Conservation (phyloP, 2,888 invertebrate genomes). For the Alcis repandata region DNA sequence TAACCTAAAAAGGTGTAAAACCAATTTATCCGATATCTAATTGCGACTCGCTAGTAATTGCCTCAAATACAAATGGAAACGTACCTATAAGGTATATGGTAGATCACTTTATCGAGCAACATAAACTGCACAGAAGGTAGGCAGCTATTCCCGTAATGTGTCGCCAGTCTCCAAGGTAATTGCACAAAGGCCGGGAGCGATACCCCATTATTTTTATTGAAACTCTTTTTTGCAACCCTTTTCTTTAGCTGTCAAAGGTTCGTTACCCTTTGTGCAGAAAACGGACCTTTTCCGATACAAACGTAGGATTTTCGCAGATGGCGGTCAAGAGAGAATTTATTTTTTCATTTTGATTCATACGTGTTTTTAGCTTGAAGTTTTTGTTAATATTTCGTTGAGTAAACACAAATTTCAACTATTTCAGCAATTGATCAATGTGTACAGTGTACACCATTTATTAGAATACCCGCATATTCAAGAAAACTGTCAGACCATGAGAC, state of each 20-base stretch:
- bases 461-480: no score
- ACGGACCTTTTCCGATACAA: constrained; percentile 27
- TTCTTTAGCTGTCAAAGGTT: constrained; percentile 37
- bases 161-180: constrained; percentile 26
- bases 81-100: no score
- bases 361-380: neutral
- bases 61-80: no score
- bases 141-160: constrained; percentile 11
- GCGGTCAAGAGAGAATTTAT: constrained; percentile 19
- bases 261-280: constrained; percentile 38
- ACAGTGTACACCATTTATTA: no score
- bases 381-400: neutral
- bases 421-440: no score
- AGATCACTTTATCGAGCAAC: no score
- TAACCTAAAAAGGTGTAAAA: no score
- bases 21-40: no score
- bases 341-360: constrained; percentile 1
- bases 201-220: constrained; percentile 38
- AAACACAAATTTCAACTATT: no score
- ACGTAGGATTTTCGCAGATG: constrained; percentile 18
- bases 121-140: neutral
- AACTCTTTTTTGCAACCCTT: constrained; percentile 36
- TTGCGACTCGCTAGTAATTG: no score
- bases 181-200: constrained; percentile 27
- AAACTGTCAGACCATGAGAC: no score